These are phyloP conservation scores for Octomys mimax DNA, from an alignment of 2,797 vertebrate genomes.

Conservation along the genomic window DNA sequence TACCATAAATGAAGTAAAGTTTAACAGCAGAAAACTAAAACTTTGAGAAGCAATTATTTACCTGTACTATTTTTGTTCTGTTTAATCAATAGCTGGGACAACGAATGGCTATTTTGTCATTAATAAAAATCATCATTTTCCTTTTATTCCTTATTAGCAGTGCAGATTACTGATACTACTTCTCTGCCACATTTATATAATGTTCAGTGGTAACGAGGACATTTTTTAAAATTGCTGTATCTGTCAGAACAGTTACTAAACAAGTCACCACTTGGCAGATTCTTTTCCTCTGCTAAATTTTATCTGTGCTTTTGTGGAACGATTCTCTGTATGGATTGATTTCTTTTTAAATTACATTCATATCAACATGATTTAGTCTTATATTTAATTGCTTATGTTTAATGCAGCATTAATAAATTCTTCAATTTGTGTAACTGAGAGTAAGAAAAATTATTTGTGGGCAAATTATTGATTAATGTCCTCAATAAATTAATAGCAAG, in stretches of 20 bases:
- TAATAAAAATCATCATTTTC: not conserved
- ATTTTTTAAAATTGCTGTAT: not conserved
- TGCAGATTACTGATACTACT: not conserved
- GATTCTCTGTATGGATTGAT: not conserved
- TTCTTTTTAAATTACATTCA: not conserved
- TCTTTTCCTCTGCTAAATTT: not conserved
- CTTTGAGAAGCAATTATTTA: not conserved
- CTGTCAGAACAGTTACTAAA: not conserved
- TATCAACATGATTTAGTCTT: not conserved
- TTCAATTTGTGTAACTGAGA: constrained; percentile 4
- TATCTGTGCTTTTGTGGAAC: not conserved
- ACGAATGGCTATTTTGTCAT: not conserved
- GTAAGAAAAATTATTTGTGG: not conserved
- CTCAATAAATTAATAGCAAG: not conserved
- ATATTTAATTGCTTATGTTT: not conserved
- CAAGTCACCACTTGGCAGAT: not conserved
- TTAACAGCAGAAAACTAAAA: not conserved
- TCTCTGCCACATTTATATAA: not conserved
- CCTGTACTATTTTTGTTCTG: not conserved
- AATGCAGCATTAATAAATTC: not conserved
- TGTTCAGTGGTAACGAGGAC: not conserved
- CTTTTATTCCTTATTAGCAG: not conserved
- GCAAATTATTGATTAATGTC: not conserved
- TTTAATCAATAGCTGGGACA: not conserved
- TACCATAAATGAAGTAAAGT: not conserved